These are phyloP conservation scores for Caradrina kadenii DNA, from an alignment of 2,888 invertebrate species.

Conservation along the genomic window DNA sequence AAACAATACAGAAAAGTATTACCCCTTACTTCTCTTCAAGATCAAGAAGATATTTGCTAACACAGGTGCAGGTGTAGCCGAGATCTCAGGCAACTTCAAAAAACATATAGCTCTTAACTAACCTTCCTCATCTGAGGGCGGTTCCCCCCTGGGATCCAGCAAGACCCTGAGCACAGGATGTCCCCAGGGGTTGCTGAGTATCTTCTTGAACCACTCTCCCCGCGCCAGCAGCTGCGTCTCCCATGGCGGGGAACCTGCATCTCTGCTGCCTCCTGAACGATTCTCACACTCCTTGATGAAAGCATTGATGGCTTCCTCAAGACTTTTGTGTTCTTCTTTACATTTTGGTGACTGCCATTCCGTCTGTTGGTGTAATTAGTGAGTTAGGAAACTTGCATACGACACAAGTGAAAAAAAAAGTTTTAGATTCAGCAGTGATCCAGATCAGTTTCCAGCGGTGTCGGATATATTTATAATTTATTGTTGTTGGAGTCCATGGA, in stretches of 20 bases:
- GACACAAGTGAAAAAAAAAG: background rate
- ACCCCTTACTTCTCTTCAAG: no score
- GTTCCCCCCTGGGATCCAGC: constrained; percentile 89
- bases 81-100: no score
- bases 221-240: constrained; percentile 85
- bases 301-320: constrained; percentile 76
- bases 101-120: background rate
- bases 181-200: constrained; percentile 89
- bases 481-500: no score
- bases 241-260: constrained; percentile 78
- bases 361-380: constrained; percentile 69
- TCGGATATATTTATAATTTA: no score
- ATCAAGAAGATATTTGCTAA: no score
- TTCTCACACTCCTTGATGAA: constrained; percentile 79
- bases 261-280: constrained; percentile 71
- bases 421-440: no score
- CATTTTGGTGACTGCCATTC: constrained; percentile 82
- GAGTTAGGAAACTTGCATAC: background rate
- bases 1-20: no score
- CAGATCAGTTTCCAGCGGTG: no score
- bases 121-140: constrained; percentile 81
- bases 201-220: constrained; percentile 90
- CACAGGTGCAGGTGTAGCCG: no score
- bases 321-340: constrained; percentile 75
- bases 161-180: constrained; percentile 89